Base-by-base conservation (phyloP, 2,888 invertebrate genomes). In the Sphecodes monilicornis region DNA sequence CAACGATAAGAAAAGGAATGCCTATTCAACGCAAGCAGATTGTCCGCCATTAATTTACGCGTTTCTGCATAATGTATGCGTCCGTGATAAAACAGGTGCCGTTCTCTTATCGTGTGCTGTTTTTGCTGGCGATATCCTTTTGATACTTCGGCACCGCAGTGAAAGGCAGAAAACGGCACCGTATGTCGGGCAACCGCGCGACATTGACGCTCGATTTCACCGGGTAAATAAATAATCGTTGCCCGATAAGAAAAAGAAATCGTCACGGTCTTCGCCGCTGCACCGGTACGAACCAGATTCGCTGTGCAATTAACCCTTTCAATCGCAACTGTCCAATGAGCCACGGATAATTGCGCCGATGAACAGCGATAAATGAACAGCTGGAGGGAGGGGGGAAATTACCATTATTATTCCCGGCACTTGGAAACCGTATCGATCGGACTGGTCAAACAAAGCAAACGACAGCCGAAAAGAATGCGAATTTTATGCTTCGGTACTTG, bases 151-250 rank as follows among this genome's bases (percentile, higher is more conserved):
- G 4, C n/a, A 26, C 22, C 29, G 1, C 39, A n/a, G 82, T 72
- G 82, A 83, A 83, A 82, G 72, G 76, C 64, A 18, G 29, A 75
- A 80, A 82, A 82, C 32, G 74, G 60, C 32, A 79, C 73, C 41
- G 46, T 32, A 76, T 76, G 50, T 66, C 32, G 39, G 43, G 18
- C 29, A 36, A 54, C n/a, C n/a, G 54, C 11, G 16, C 46, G 22
- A 66, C 75, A 46, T 76, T n/a, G 76, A 29, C 36, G 46, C 29
- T 60, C 16, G 66, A 43, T 72, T 72, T 72, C 16, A 5, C 13
- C 26, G 18, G 39, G 3, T 70, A 26, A 75, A 81, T 76, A 82
- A 76, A 76, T 72, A 46, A 72, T 54, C 60, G 8, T 11, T 11
- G 41, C 18, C 16, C 41, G 41, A 18, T 43, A 32, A 11, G 71